Conservation (phyloP, 2,113 vertebrate species). For the Blennius ocellaris region DNA sequence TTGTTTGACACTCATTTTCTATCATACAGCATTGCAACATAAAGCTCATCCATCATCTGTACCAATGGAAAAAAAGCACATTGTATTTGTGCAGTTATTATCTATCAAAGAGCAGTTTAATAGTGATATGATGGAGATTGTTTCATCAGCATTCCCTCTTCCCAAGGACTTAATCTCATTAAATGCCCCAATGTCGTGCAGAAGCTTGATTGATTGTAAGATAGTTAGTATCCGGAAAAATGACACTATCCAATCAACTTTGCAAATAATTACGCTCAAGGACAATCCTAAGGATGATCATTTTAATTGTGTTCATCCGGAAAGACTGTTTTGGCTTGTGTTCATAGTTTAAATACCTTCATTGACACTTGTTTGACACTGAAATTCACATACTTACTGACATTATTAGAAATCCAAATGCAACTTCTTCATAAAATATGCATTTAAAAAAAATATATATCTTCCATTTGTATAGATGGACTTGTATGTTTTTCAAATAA, state of each 20-base stretch:
- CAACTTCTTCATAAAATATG: no score
- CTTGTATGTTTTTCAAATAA: no score
- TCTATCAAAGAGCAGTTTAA: slow-evolving; percentile 7
- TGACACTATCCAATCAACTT: background rate
- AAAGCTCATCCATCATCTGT: slow-evolving; percentile 10
- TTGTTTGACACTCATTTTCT: slow-evolving; percentile 1
- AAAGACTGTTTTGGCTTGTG: no score
- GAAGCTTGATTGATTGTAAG: slow-evolving; percentile 8
- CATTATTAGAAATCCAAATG: no score
- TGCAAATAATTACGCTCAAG: background rate
- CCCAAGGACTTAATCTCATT: background rate
- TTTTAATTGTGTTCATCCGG: no score
- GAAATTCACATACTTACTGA: no score
- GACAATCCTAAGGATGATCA: no score
- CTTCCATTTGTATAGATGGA: no score
- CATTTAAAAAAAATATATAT: no score
- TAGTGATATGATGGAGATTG: slow-evolving; percentile 2
- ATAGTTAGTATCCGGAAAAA: background rate
- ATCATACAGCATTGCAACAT: background rate
- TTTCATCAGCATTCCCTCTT: background rate
- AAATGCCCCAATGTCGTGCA: background rate
- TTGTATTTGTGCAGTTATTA: background rate
- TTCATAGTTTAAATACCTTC: no score
- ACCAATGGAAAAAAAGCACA: background rate
- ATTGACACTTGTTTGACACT: no score